Conservation (phyloP, 2,797 vertebrate genomes). For the Cyprinella venusta region DNA sequence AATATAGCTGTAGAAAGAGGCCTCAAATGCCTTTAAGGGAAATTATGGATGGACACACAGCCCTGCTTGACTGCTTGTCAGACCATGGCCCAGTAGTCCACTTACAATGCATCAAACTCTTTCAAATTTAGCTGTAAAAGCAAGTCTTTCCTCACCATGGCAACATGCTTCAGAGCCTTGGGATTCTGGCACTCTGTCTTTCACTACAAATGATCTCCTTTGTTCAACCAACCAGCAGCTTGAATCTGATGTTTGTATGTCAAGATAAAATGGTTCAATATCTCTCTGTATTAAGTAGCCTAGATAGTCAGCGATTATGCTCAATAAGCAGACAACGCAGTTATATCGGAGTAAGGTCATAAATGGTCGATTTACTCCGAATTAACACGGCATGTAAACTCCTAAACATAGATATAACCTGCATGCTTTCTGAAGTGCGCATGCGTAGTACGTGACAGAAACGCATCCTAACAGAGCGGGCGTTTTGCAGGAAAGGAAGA, state of each 20-base stretch:
- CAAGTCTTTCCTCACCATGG: constrained; percentile 55
- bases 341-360: no score
- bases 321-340: no score
- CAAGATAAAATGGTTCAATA: neutral
- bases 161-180: constrained; percentile 52
- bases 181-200: constrained; percentile 4
- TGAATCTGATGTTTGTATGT: neutral
- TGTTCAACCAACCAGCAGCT: neutral
- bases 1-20: constrained; percentile 16
- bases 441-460: no score
- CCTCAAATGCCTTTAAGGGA: constrained; percentile 2
- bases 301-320: no score
- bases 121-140: constrained; percentile 35
- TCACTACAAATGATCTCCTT: constrained; percentile 37
- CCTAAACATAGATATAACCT: no score
- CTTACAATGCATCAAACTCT: neutral
- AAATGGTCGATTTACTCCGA: no score
- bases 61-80: neutral
- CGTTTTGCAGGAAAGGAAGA: no score
- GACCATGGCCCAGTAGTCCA: neutral
- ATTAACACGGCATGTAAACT: no score
- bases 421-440: no score
- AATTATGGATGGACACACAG: neutral
- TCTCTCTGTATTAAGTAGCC: neutral
- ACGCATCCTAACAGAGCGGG: no score